These are phyloP conservation scores for Drosophila stalkeri DNA, from an alignment of 2,888 invertebrate genomes.

Conservation along the genomic window DNA sequence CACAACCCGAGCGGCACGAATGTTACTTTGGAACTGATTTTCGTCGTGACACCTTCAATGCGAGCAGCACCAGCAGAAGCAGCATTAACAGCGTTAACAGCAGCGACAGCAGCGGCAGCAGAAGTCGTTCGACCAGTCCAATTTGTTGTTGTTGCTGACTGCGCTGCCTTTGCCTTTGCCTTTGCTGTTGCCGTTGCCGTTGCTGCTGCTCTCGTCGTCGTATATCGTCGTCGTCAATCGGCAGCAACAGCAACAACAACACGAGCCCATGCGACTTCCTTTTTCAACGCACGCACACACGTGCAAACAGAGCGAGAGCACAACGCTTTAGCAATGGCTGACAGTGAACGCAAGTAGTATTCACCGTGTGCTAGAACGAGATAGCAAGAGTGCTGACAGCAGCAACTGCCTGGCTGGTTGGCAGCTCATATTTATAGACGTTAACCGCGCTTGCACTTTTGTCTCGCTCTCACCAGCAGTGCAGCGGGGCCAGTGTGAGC, in stretches of 20 bases:
- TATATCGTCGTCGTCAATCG: constrained; percentile 28
- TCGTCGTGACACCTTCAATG: constrained; percentile 76
- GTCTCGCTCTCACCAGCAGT: constrained; percentile 27
- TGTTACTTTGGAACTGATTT: constrained; percentile 85
- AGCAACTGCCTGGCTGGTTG: constrained; percentile 48
- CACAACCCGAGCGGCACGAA: constrained; percentile 84
- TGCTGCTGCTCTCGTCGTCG: constrained; percentile 22
- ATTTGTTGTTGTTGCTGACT: constrained; percentile 49
- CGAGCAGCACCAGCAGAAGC: constrained; percentile 53
- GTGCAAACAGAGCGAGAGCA: constrained; percentile 37
- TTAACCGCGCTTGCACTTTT: constrained; percentile 15
- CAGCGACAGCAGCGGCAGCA: constrained; percentile 56
- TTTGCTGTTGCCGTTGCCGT: constrained; percentile 24
- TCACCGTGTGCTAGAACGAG: constrained; percentile 25
- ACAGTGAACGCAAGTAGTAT: constrained; percentile 7
- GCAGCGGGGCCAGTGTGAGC: constrained; percentile 32
- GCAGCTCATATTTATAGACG: constrained; percentile 31
- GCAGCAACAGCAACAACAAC: constrained; percentile 38
- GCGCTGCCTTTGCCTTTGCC: constrained; percentile 7
- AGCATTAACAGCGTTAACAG: constrained; percentile 27
- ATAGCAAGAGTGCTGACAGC: background rate
- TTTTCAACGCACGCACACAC: constrained; percentile 33
- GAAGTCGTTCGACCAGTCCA: constrained; percentile 74
- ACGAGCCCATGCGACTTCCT: constrained; percentile 41
- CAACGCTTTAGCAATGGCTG: constrained; percentile 71